phyloP scores from a whole-genome alignment of 2,113 vertebrate genomes.

The Salminus brasiliensis region DNA sequence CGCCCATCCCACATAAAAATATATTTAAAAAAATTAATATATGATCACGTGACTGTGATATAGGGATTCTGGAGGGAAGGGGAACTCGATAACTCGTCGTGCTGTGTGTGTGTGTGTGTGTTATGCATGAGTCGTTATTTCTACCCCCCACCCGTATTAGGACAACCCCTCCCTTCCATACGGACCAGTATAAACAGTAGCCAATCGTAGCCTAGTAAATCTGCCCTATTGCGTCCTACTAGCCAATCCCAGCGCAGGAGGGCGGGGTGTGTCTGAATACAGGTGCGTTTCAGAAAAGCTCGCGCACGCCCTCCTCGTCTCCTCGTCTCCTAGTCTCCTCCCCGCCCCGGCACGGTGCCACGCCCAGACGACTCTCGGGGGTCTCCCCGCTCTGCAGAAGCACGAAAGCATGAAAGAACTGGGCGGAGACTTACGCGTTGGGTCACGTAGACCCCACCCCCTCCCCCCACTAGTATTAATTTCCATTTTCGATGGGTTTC shows the following conservation, averaged over 20 bases:
- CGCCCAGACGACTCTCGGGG: conserved; percentile 49
- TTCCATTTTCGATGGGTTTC: conserved; percentile 75
- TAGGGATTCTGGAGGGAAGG: no score
- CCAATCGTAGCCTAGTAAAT: not conserved
- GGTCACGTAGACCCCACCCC: conserved; percentile 46
- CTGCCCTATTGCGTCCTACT: not conserved
- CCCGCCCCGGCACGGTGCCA: conserved; percentile 23
- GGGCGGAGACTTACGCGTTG: conserved; percentile 48
- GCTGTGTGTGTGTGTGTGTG: conserved; percentile 2
- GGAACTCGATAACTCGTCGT: no score
- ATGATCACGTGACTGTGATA: no score
- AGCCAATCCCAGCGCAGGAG: not conserved
- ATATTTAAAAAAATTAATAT: not conserved
- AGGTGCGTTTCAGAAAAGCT: not conserved
- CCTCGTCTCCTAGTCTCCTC: not conserved
- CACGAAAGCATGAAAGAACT: conserved; percentile 44
- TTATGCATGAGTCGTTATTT: not conserved
- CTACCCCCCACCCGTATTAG: not conserved
- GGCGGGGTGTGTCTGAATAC: not conserved
- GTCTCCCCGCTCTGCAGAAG: conserved; percentile 47
- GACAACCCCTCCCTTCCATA: not conserved
- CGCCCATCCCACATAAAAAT: not conserved
- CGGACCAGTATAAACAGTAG: not conserved
- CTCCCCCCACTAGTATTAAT: conserved; percentile 66
- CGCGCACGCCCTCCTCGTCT: not conserved